A percentile compares a stretch with the other conserved stretches of the same genome.
Conservation (phyloP, 2,113 vertebrate species). For the Aegithalos caudatus region DNA sequence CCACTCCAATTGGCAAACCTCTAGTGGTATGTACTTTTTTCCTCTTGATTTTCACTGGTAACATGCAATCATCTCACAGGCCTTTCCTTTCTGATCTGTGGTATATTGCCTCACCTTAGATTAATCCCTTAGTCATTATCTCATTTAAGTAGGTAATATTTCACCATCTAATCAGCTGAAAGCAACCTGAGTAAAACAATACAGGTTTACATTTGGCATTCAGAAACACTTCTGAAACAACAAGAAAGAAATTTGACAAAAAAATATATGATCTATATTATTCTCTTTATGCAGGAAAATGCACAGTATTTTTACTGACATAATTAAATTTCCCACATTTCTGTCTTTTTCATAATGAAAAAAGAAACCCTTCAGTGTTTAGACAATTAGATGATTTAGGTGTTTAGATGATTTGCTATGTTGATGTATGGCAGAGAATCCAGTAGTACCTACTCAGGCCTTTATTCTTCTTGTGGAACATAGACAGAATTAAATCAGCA, state of each 20-base stretch:
- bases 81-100: conserved; percentile 17
- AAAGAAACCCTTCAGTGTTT: conserved; percentile 1
- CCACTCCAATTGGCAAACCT: background rate
- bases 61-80: background rate
- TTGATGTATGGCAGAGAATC: conserved; percentile 19
- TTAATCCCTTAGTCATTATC: conserved; percentile 11
- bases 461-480: background rate
- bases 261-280: conserved; percentile 6
- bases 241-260: background rate
- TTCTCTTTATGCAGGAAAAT: conserved; percentile 12
- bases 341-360: conserved; percentile 32
- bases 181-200: background rate
- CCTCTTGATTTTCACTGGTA: background rate
- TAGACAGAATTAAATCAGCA: background rate
- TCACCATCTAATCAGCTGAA: conserved; percentile 33
- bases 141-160: conserved; percentile 31
- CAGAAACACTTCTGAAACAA: conserved; percentile 7
- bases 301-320: background rate
- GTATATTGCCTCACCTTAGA: background rate
- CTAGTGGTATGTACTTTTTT: background rate
- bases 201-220: background rate
- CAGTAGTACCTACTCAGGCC: background rate
- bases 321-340: conserved; percentile 35
- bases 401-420: conserved; percentile 19
- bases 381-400: background rate